phyloP scores from a whole-genome alignment of 1,140 invertebrate species.

The Sitodiplosis mosellana region DNA sequence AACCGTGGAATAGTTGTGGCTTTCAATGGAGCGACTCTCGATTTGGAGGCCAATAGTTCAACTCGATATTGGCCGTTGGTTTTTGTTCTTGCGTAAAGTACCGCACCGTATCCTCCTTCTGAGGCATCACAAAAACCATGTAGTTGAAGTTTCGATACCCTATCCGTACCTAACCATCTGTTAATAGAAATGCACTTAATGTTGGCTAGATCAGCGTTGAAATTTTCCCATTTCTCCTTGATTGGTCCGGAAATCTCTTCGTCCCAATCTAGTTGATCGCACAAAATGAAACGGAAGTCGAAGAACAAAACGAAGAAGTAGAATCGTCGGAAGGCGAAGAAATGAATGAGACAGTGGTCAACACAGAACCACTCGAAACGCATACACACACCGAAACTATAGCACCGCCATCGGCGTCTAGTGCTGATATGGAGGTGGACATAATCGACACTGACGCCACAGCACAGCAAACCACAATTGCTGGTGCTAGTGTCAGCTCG shows the following conservation, averaged over 20 bases:
- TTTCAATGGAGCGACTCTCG: slow-evolving; percentile 16
- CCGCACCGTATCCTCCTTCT: slow-evolving; percentile 17
- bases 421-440: no score
- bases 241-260: slow-evolving; percentile 8
- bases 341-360: no score
- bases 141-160: slow-evolving; percentile 6
- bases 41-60: slow-evolving; percentile 12
- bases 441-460: no score
- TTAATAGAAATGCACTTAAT: slow-evolving; percentile 8
- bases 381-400: no score
- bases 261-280: slow-evolving; percentile 15
- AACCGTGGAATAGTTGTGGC: slow-evolving; percentile 12
- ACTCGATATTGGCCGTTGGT: slow-evolving; percentile 1
- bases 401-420: no score
- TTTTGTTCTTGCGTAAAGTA: slow-evolving; percentile 9
- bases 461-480: no score
- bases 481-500: no score
- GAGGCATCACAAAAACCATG: slow-evolving; percentile 23
- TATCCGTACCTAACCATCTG: slow-evolving; percentile 2
- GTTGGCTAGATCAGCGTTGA: slow-evolving; percentile 6
- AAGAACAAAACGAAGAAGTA: no score
- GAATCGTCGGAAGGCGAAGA: no score
- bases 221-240: slow-evolving; percentile 8
- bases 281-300: no score
- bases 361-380: no score